Evolutionary conservation across 1,140 invertebrate species (phyloP).

Genomic region (Drosophila mauritiana): DNA sequence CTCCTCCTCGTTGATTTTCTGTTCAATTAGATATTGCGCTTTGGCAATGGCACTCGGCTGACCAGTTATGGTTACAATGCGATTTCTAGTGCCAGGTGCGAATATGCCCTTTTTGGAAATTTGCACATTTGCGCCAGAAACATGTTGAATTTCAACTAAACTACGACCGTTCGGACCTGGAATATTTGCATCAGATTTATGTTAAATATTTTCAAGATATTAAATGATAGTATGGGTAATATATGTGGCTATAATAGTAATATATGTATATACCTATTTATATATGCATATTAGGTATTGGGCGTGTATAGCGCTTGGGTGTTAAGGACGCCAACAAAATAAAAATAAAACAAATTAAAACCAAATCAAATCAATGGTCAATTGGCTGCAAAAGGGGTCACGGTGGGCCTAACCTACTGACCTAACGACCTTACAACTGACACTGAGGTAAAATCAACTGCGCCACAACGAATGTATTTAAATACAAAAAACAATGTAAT

Average conservation of each 20-base stretch:
- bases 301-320: slow-evolving; percentile 5
- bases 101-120: slow-evolving; percentile 99
- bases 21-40: slow-evolving; percentile 97
- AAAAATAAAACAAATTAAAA: slow-evolving; percentile 10
- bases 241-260: slow-evolving; percentile 14
- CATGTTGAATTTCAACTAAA: slow-evolving; percentile 98
- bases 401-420: slow-evolving; percentile 46
- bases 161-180: slow-evolving; percentile 95
- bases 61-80: slow-evolving; percentile 98
- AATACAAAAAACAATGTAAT: slow-evolving; percentile 49
- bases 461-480: slow-evolving; percentile 46
- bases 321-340: slow-evolving; percentile 8
- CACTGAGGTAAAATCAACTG: slow-evolving; percentile 61
- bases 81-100: slow-evolving; percentile 97
- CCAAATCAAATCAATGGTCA: slow-evolving; percentile 14
- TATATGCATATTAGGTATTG: slow-evolving; percentile 6
- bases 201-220: slow-evolving; percentile 55
- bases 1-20: slow-evolving; percentile 97
- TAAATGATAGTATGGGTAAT: slow-evolving; percentile 31
- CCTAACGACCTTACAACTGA: slow-evolving; percentile 57
- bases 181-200: slow-evolving; percentile 81
- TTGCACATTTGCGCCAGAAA: slow-evolving; percentile 98
- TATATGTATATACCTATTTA: slow-evolving; percentile 14
- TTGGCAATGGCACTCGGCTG: slow-evolving; percentile 93
- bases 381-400: slow-evolving; percentile 3